Conservation (phyloP, 2,797 vertebrate genomes). For the Cygnus olor region DNA sequence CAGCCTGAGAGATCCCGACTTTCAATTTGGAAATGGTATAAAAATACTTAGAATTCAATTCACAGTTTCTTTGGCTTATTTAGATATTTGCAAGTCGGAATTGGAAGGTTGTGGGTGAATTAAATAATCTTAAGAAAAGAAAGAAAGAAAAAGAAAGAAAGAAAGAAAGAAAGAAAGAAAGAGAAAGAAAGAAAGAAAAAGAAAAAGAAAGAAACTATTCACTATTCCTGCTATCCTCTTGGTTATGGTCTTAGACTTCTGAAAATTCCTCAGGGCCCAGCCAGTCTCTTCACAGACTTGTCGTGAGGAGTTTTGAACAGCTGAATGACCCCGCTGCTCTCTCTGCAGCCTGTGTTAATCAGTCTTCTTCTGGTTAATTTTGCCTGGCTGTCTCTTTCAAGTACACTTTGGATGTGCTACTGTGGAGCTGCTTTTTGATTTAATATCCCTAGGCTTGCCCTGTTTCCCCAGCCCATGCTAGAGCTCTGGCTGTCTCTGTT, state of each 20-base stretch:
- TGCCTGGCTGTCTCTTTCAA: background rate
- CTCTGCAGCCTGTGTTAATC: background rate
- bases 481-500: background rate
- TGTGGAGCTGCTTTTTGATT: background rate
- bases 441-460: background rate
- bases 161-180: too few species aligned
- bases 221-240: background rate
- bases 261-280: background rate
- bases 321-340: background rate
- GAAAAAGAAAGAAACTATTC: background rate
- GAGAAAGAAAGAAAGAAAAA: too few species aligned
- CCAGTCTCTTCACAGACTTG: background rate
- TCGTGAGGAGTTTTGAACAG: background rate
- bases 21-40: background rate
- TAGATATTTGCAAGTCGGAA: background rate
- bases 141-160: background rate
- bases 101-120: background rate
- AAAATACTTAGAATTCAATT: background rate
- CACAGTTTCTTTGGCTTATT: background rate
- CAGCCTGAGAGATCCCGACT: background rate
- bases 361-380: constrained; percentile 41
- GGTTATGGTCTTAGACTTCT: background rate
- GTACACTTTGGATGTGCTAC: background rate
- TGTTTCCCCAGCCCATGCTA: background rate
- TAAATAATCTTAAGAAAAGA: background rate